Evolutionary conservation across 1,140 invertebrate genomes (phyloP).

Genomic region (Cephus cinctus): DNA sequence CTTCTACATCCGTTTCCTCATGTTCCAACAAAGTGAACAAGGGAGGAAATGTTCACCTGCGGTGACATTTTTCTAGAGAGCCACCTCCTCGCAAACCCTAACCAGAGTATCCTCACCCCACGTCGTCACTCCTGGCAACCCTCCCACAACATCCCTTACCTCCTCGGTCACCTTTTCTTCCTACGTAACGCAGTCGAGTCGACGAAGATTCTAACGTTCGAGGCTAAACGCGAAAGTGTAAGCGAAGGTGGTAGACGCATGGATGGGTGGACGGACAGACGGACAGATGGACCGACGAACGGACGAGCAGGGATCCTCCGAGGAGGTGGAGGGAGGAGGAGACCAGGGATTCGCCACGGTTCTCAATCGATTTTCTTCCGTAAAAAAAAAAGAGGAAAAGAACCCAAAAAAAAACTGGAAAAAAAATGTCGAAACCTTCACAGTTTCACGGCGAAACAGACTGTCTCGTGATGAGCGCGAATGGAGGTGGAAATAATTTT

Average conservation of each 20-base stretch:
- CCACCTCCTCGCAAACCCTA: too few species aligned
- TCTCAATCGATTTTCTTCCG: too few species aligned
- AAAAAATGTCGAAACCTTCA: too few species aligned
- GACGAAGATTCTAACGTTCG: background rate
- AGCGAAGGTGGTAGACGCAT: constrained; percentile 43
- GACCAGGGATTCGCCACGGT: too few species aligned
- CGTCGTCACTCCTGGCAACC: background rate
- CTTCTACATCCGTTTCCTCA: too few species aligned
- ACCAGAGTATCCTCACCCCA: too few species aligned
- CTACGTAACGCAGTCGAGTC: background rate
- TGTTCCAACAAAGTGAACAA: too few species aligned
- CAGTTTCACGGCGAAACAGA: too few species aligned
- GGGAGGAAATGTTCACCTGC: too few species aligned
- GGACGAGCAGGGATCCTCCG: constrained; percentile 15
- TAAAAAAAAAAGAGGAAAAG: background rate
- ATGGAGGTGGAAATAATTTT: too few species aligned
- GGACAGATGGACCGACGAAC: constrained; percentile 18
- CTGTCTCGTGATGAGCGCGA: too few species aligned
- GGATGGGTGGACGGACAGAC: constrained; percentile 16
- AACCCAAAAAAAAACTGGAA: background rate
- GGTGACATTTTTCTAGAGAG: too few species aligned
- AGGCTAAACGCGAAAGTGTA: constrained; percentile 40
- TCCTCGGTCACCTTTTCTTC: background rate
- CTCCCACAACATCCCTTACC: background rate
- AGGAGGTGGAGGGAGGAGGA: constrained; percentile 21